Conservation (phyloP, 2,113 vertebrate species). For the Australoheros scitulus region DNA sequence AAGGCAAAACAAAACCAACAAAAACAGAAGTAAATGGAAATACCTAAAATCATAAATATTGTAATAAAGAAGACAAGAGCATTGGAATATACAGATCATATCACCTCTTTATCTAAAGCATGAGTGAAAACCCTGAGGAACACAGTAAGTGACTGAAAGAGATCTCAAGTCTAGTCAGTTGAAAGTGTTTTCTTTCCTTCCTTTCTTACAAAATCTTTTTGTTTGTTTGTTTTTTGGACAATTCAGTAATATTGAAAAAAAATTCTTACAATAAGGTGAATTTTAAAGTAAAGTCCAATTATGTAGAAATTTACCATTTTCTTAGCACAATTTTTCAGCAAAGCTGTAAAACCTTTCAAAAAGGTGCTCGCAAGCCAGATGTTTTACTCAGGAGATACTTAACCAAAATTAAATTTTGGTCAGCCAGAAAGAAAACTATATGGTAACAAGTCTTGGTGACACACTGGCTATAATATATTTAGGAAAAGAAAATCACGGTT, state of each 20-base stretch:
- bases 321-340: background rate
- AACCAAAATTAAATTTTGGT: background rate
- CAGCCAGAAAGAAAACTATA: accelerated
- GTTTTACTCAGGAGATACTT: background rate
- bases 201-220: background rate
- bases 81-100: background rate
- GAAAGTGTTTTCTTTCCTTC: too few species aligned
- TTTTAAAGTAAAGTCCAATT: background rate
- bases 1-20: background rate
- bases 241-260: background rate
- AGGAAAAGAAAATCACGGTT: accelerated
- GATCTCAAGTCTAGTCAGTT: background rate
- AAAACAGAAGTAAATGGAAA: background rate
- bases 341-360: accelerated
- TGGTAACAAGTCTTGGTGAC: background rate
- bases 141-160: background rate
- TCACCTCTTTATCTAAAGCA: background rate
- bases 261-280: background rate
- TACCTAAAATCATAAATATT: background rate
- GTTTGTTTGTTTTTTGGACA: background rate
- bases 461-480: background rate
- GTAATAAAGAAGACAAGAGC: background rate
- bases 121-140: background rate
- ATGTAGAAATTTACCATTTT: background rate
- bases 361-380: background rate